Conservation (phyloP, 2,113 vertebrate species). For the Grallaria varia region DNA sequence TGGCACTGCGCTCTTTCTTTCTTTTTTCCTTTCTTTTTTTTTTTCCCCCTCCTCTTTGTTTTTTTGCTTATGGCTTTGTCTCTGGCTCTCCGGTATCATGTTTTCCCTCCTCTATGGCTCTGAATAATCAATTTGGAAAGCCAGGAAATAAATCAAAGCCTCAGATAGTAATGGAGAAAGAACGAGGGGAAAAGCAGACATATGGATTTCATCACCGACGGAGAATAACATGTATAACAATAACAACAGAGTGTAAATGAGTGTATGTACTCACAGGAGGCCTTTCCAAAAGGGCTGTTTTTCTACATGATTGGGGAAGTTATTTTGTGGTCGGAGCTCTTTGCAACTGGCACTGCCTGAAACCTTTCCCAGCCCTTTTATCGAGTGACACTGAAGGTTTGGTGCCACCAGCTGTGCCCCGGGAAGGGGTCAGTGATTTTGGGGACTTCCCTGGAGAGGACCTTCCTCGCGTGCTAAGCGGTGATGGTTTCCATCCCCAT, state of each 20-base stretch:
- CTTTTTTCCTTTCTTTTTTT: no score
- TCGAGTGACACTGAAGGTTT: neutral
- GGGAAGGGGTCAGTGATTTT: neutral
- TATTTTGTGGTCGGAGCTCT: conserved; percentile 58
- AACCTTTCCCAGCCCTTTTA: conserved; percentile 1
- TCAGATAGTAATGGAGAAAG: conserved; percentile 12
- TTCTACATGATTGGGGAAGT: conserved; percentile 38
- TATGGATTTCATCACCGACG: conserved; percentile 72
- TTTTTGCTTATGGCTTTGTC: conserved; percentile 44
- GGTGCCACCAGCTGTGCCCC: neutral
- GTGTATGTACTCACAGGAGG: conserved; percentile 30
- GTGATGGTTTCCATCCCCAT: neutral
- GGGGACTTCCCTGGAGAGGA: neutral
- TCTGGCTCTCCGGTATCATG: conserved; percentile 42
- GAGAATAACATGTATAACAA: conserved; percentile 50
- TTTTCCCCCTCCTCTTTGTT: neutral
- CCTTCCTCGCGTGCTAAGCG: neutral
- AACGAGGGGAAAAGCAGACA: conserved; percentile 56
- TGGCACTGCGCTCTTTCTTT: neutral
- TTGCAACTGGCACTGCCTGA: conserved; percentile 47
- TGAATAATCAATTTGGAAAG: conserved; percentile 59
- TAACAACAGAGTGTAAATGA: conserved; percentile 59
- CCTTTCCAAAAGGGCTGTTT: conserved; percentile 50
- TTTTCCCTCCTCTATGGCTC: conserved; percentile 56
- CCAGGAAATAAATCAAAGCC: conserved; percentile 60